Evolutionary conservation across 53 echinoderm and acorn worm species (phyloP), one percentile per base, ranked within the genome.

Genomic region (Astropecten irregularis): DNA sequence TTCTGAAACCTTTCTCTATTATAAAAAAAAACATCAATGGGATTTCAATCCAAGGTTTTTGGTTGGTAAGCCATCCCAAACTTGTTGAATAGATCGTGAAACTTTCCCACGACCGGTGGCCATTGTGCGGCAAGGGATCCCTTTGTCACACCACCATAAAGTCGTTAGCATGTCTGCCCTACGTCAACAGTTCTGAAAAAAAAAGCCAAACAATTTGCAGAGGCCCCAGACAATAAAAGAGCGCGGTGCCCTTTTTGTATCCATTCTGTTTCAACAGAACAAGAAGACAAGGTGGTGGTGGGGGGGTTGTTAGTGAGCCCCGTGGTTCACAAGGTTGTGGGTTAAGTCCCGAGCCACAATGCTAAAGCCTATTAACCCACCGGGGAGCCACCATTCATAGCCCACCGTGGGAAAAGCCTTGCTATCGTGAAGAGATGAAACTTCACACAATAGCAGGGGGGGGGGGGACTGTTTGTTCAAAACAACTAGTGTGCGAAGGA

Each of bases 121-220:
- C 27, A 46, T 23, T 30, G 6, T 25, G 30, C 44, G 26, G 16
- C 3, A 22, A 0, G 13, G 18, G 79, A 47, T 27, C 15, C 62
- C n/a, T 29, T 60, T 79, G 79, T 79, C n/a, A n/a, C 18, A 9
- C 58, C 34, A 4, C 76, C 61, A 62, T 8, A 33, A 79, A 79
- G 79, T 62, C 47, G 61, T 79, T 79, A 79, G 79, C 79, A 48
- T 44, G 47, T 79, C 79, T n/a, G 38, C 79, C 14, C 47, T 54
- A 60, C 9, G 36, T 21, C 66, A 66, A 66, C 37, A 22, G 42
- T 42, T 42, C 42, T n/a, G n/a, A n/a, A n/a, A n/a, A n/a, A n/a
- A n/a, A n/a, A n/a, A n/a, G n/a, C n/a, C n/a, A n/a, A n/a, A n/a
- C n/a, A n/a, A n/a, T n/a, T n/a, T n/a, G n/a, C n/a, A n/a, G n/a